These are phyloP conservation scores for Dexiosoma caninum DNA, from an alignment of 2,888 invertebrate species.

Conservation along the genomic window DNA sequence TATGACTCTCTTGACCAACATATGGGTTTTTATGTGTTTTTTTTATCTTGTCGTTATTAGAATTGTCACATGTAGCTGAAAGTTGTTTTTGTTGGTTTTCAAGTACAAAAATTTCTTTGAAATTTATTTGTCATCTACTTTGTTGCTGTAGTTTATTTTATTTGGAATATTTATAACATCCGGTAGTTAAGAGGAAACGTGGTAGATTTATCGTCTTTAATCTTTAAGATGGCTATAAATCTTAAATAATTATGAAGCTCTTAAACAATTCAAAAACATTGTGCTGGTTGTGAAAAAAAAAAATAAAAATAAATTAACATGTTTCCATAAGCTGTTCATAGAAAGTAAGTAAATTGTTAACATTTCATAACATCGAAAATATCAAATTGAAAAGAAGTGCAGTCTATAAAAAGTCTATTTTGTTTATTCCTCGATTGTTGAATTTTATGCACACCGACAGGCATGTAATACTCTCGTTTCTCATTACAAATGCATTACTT, in stretches of 20 bases:
- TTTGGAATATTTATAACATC: constrained; percentile 56
- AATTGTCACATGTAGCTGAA: constrained; percentile 45
- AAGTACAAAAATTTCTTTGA: not conserved
- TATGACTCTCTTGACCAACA: constrained; percentile 34
- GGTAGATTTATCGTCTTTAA: constrained; percentile 28
- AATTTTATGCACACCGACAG: too few species aligned
- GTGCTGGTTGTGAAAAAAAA: too few species aligned
- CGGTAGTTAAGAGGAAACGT: constrained; percentile 56
- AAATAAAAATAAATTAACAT: too few species aligned
- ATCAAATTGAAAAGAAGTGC: too few species aligned
- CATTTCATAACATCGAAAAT: too few species aligned
- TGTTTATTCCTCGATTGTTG: too few species aligned
- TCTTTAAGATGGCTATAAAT: constrained; percentile 28
- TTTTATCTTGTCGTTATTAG: constrained; percentile 44
- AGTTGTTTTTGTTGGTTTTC: not conserved
- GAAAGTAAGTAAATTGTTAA: too few species aligned
- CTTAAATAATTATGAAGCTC: not conserved
- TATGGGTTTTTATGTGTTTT: not conserved
- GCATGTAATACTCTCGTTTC: too few species aligned
- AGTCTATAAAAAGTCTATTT: too few species aligned
- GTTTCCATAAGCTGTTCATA: too few species aligned
- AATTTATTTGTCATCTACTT: constrained; percentile 16
- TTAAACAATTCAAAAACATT: too few species aligned
- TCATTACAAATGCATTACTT: too few species aligned
- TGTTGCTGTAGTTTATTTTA: constrained; percentile 5